Evolutionary conservation across 1,140 invertebrate species (phyloP).

Genomic region (Camponotus floridanus): DNA sequence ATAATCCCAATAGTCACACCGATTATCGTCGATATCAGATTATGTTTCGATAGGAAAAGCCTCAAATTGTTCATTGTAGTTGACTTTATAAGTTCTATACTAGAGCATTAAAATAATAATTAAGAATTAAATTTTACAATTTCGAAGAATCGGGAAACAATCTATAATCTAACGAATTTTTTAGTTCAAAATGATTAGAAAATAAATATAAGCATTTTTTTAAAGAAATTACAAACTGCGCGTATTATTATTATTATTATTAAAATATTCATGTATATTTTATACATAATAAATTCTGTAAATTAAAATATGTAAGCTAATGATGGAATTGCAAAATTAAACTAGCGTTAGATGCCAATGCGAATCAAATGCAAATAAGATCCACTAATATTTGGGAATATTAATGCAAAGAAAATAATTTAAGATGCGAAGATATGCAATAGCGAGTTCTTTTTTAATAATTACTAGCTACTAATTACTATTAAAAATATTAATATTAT

Average conservation of each 20-base stretch:
- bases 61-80: conserved; percentile 44
- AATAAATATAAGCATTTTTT: too few species aligned
- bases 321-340: too few species aligned
- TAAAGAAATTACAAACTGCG: too few species aligned
- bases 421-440: background rate
- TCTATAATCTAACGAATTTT: background rate
- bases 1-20: conserved; percentile 69
- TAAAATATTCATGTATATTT: too few species aligned
- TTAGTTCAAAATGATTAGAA: background rate
- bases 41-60: conserved; percentile 40
- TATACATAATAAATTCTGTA: too few species aligned
- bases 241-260: too few species aligned
- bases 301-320: too few species aligned
- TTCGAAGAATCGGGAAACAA: background rate
- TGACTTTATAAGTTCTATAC: conserved; percentile 10
- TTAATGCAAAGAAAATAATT: background rate
- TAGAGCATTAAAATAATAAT: background rate
- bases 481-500: background rate
- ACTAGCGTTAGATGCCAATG: background rate
- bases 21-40: conserved; percentile 64
- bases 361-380: background rate
- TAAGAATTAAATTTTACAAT: background rate
- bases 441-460: background rate
- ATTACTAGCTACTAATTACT: background rate
- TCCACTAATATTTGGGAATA: background rate